phyloP scores from a whole-genome alignment of 1,140 invertebrate species.

The Saxidomus purpurata region DNA sequence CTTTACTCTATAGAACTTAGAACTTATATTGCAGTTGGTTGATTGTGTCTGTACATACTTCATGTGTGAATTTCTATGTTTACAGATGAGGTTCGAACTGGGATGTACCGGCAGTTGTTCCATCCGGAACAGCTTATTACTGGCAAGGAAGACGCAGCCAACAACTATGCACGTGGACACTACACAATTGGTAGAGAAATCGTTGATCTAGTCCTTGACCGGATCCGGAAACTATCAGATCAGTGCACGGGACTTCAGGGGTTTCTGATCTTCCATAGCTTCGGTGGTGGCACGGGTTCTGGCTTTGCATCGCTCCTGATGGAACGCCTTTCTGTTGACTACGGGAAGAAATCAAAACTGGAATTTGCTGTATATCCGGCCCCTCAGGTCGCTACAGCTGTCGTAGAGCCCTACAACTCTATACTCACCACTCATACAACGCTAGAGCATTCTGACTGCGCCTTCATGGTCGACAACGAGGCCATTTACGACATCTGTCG shows the following conservation, averaged over 20 bases:
- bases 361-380: conserved; percentile 96
- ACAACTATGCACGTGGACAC: conserved; percentile 86
- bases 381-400: conserved; percentile 90
- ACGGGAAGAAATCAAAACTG: conserved; percentile 96
- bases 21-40: no score
- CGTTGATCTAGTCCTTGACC: conserved; percentile 85
- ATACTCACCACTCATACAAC: conserved; percentile 86
- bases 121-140: conserved; percentile 86
- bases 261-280: conserved; percentile 87
- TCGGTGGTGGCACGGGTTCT: conserved; percentile 93
- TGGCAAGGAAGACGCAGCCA: conserved; percentile 92
- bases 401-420: conserved; percentile 86
- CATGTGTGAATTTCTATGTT: conserved; percentile 87
- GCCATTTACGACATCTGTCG: conserved; percentile 97
- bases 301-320: conserved; percentile 95
- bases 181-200: conserved; percentile 86
- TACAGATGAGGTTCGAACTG: conserved; percentile 74
- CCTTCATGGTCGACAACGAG: conserved; percentile 93
- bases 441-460: conserved; percentile 86
- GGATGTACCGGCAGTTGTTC: conserved; percentile 75
- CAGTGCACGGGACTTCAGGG: conserved; percentile 85
- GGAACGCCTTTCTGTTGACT: conserved; percentile 95
- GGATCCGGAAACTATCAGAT: conserved; percentile 81
- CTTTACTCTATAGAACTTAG: no score
- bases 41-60: no score